These are phyloP conservation scores for Cheirogaleus medius DNA, from an alignment of 2,113 vertebrate genomes.

Conservation along the genomic window DNA sequence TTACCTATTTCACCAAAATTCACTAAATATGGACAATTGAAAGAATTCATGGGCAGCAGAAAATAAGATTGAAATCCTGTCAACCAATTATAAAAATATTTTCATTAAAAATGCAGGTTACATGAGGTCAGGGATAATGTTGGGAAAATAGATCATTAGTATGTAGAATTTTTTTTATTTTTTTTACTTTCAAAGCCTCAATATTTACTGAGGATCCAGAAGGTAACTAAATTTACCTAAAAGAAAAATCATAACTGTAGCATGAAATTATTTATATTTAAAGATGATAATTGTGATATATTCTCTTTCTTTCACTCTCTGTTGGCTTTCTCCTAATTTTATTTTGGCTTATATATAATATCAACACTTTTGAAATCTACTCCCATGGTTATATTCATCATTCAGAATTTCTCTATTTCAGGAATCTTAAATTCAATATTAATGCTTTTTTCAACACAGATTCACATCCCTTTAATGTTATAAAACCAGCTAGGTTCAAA, in stretches of 20 bases:
- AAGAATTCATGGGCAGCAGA: rapidly evolving
- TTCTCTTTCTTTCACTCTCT: neutral
- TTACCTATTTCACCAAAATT: neutral
- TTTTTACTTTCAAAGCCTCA: neutral
- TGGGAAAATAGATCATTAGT: neutral
- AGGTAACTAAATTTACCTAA: neutral
- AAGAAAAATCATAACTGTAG: neutral
- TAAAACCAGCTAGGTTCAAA: neutral
- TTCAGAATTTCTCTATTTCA: neutral
- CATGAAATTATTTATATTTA: neutral
- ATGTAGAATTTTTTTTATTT: neutral
- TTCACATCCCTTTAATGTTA: neutral
- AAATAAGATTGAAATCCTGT: neutral
- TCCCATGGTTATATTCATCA: neutral
- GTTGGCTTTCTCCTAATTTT: neutral
- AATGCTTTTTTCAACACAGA: neutral
- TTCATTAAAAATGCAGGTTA: neutral
- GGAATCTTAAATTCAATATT: neutral
- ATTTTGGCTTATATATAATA: neutral
- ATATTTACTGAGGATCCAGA: neutral
- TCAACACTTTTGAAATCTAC: neutral
- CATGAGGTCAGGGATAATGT: neutral
- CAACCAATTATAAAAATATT: neutral
- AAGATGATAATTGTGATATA: neutral
- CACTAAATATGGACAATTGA: neutral